These are phyloP conservation scores for Dromaius novaehollandiae DNA, from an alignment of 2,113 vertebrate species.

Conservation along the genomic window DNA sequence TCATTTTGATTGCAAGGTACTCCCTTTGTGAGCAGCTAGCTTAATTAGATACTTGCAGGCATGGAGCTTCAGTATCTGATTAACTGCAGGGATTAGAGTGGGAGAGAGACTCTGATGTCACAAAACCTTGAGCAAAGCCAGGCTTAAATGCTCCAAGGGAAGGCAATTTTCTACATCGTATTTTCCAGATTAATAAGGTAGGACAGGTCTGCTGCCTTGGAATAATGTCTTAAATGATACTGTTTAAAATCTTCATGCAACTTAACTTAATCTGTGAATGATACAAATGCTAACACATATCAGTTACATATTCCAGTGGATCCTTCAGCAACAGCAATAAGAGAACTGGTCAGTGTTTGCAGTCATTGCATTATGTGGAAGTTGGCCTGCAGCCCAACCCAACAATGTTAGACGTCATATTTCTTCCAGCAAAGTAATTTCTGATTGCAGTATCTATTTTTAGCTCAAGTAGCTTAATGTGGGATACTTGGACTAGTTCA, in stretches of 20 bases:
- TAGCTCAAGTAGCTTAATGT: not conserved
- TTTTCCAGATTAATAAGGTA: not conserved
- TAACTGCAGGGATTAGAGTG: not conserved
- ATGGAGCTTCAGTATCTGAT: not conserved
- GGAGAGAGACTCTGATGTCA: not conserved
- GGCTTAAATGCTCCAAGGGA: not conserved
- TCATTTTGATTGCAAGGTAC: not conserved
- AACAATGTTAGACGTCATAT: not conserved
- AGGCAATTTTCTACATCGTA: not conserved
- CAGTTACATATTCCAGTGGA: not conserved
- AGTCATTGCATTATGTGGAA: not conserved
- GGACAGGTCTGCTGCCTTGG: not conserved
- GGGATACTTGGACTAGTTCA: not conserved
- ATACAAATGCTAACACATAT: not conserved
- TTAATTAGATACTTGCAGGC: not conserved
- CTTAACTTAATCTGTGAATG: not conserved
- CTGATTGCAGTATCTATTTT: slow-evolving; percentile 23
- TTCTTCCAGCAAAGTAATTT: slow-evolving; percentile 23
- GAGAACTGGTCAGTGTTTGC: not conserved
- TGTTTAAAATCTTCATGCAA: not conserved
- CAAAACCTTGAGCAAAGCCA: not conserved
- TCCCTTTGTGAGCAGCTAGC: not conserved
- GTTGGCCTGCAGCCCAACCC: slow-evolving; percentile 6
- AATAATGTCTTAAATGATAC: not conserved
- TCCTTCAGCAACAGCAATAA: not conserved